Base-by-base conservation (phyloP, 1,140 invertebrate species). In the Archegozetes longisetosus region DNA sequence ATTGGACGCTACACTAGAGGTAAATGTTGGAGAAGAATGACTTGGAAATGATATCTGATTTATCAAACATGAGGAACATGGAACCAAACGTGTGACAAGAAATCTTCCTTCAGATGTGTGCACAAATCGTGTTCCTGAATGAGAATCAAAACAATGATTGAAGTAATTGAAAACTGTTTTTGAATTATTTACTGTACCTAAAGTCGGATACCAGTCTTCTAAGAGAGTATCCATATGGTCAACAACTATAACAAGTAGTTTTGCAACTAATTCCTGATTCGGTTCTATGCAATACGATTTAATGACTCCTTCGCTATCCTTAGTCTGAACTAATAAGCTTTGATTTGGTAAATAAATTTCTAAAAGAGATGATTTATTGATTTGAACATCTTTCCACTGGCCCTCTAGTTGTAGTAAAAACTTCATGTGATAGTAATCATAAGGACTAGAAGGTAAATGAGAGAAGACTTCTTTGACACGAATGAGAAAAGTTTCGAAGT, bases 161-260 rank as follows among this genome's bases (percentile, higher is more conserved):
- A 13, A 13, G 26, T 48, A 20, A 12, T 28, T 29, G 23, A 29
- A 9, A 55, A n/a, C n/a, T n/a, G 28, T 12, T 17, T 9, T 12
- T 26, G 28, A 51, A 6, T 55, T 9, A 55, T 29, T 9, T 9
- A 55, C 13, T 55, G n/a, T 46, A 26, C 57, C 85, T 50, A 93
- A 74, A 0, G 88, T 88, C 0, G 92, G 92, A 75, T 94, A 97
- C 94, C 95, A 98, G 72, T 98, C 95, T 72, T 98, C 95, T 0
- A 98, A 73, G 24, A 99, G 73, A 54, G 92, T 84, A 71, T 99
- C 95, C 65, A 98, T 88, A 70, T 97, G 91, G 71, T 96, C 91
- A 0, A 96, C 88, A n/a, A 90, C 80, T 20, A 94, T 72, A 0
- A 92, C 86, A 50, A 98, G 70, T 17, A 98, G 70, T 68, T 90